Evolutionary conservation across 2,113 vertebrate genomes (phyloP), one percentile per base, ranked within the genome.

Genomic region (Cephalopterus ornatus): DNA sequence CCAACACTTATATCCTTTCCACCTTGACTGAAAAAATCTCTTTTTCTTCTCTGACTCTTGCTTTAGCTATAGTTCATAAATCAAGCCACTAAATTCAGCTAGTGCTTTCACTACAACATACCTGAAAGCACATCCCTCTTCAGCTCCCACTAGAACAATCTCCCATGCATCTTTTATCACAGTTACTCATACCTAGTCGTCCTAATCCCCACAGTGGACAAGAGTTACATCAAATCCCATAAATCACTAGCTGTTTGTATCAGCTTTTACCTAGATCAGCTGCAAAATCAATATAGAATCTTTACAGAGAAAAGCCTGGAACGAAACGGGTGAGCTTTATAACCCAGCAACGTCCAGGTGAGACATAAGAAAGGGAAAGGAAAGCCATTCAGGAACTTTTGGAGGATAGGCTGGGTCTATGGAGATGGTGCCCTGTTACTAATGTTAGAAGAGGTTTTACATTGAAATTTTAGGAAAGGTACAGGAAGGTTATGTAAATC

Each of bases 331-430:
- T 10, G 32, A 30, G 12, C 2, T 53, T 12, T 32, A 30, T 42
- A 67, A 46, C 4, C 8, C 20, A 41, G 18, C 18, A 72, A 56
- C 12, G 20, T 58, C 15, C 28, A 39, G 10, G 1, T 75, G 7
- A 28, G 12, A 14, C 7, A 8, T 55, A 47, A 4, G 50, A 82
- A 78, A 55, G 23, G 35, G 37, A 85, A 46, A 89, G 19, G 5
- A 81, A 85, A 18, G 2, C 1, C 12, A 71, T 87, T n/a, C 12
- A 58, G 42, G 39, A 77, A 13, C 5, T 42, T 37, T 85, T 7
- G 39, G 11, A 8, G 15, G 6, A 9, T 37, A 70, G 26, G 2
- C 5, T 56, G 27, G 2, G 4, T 35, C 37, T 59, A 0, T 22
- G 27, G 9, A 66, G 17, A 5, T 44, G 33, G 3, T 59, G 3